Conservation (phyloP, 1,140 invertebrate species). For the Liolophura sinensis region DNA sequence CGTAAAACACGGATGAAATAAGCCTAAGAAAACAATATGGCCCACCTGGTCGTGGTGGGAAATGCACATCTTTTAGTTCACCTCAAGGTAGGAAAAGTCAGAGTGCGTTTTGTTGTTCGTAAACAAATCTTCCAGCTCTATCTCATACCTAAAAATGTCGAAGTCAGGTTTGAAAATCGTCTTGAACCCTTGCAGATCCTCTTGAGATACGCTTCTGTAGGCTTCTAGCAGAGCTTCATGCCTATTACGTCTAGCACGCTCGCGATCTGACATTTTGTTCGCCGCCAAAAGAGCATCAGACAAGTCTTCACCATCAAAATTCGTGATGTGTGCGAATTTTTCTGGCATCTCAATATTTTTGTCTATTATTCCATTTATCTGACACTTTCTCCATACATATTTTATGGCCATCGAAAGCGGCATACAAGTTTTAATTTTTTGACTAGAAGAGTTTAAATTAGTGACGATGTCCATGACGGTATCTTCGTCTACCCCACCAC, state of each 20-base stretch:
- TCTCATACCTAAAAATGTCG: constrained; percentile 17
- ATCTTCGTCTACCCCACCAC: constrained; percentile 22
- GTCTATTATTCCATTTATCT: constrained; percentile 18
- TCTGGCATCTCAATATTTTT: constrained; percentile 10
- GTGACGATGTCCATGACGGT: constrained; percentile 11
- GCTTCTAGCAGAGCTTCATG: neutral
- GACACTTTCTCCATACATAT: constrained; percentile 14
- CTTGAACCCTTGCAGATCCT: constrained; percentile 5
- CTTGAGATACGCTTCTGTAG: neutral
- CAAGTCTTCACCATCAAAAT: too few species aligned
- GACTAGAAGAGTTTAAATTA: constrained; percentile 1
- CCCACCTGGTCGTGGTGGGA: too few species aligned
- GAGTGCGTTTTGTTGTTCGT: too few species aligned
- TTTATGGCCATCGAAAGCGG: constrained; percentile 9
- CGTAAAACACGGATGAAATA: too few species aligned
- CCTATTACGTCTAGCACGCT: too few species aligned
- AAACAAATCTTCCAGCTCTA: too few species aligned
- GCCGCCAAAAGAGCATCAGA: too few species aligned
- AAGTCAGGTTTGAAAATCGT: constrained; percentile 13
- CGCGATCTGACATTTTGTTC: too few species aligned
- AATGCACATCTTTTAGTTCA: too few species aligned
- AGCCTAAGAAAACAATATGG: too few species aligned
- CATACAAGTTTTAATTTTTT: constrained; percentile 7
- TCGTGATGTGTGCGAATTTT: neutral
- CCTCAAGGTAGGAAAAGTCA: too few species aligned